These are phyloP conservation scores for Callipepla californica DNA, from an alignment of 2,113 vertebrate genomes.

Conservation along the genomic window DNA sequence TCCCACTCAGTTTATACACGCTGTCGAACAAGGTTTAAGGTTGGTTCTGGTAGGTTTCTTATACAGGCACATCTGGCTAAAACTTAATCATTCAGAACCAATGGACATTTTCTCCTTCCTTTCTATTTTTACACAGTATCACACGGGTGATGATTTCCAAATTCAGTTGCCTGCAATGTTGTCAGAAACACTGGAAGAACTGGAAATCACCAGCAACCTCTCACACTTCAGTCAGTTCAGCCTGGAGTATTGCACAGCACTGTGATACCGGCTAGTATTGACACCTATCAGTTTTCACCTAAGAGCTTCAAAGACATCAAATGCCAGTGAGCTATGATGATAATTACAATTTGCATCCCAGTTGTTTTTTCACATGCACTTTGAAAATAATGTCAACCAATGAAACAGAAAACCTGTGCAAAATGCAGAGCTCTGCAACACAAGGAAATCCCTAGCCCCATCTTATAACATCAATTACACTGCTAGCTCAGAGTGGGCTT, in stretches of 20 bases:
- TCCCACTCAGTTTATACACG: not conserved
- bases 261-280: accelerated
- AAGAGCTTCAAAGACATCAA: not conserved
- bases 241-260: accelerated
- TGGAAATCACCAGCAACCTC: not conserved
- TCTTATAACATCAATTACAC: not conserved
- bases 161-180: not conserved
- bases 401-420: not conserved
- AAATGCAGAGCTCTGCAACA: not conserved
- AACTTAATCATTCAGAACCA: not conserved
- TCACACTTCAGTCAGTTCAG: not conserved
- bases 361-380: not conserved
- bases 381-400: not conserved
- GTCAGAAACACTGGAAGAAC: not conserved
- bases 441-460: not conserved
- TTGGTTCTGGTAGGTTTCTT: not conserved
- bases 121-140: not conserved
- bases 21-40: not conserved
- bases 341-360: not conserved
- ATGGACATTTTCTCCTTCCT: not conserved
- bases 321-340: not conserved
- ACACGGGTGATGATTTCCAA: not conserved
- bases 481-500: not conserved
- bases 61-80: not conserved
- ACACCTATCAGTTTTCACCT: not conserved